phyloP scores from a whole-genome alignment of 2,888 invertebrate species.

The Pseudococcus longispinus region DNA sequence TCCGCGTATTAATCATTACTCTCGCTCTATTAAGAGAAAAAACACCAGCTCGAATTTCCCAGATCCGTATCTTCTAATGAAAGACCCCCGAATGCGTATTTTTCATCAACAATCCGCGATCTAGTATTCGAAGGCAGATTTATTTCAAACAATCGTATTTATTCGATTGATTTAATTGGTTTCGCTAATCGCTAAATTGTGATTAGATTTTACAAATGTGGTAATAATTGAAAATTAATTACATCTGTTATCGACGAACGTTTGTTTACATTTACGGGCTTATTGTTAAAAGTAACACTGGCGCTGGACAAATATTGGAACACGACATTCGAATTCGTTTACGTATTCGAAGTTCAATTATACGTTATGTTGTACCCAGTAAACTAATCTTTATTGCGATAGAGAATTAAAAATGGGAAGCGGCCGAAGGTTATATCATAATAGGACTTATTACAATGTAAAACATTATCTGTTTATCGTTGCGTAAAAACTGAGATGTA shows the following conservation, averaged over 20 bases:
- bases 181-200: neutral
- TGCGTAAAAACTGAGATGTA: neutral
- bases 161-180: neutral
- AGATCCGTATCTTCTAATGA: neutral
- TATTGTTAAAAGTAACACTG: neutral
- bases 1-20: neutral
- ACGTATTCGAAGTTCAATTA: neutral
- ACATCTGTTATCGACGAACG: neutral
- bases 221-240: constrained; percentile 22
- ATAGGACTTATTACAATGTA: constrained; percentile 5
- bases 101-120: neutral
- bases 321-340: neutral
- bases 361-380: neutral
- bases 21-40: neutral
- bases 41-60: neutral
- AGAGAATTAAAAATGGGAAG: neutral
- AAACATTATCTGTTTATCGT: constrained; percentile 6
- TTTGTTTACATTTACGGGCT: neutral
- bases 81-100: neutral
- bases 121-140: neutral
- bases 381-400: neutral
- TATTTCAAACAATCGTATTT: neutral
- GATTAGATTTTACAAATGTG: neutral
- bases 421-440: constrained; percentile 8
- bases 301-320: neutral